These are phyloP conservation scores for Leptinotarsa lineolata DNA, from an alignment of 1,140 invertebrate species.

Conservation along the genomic window DNA sequence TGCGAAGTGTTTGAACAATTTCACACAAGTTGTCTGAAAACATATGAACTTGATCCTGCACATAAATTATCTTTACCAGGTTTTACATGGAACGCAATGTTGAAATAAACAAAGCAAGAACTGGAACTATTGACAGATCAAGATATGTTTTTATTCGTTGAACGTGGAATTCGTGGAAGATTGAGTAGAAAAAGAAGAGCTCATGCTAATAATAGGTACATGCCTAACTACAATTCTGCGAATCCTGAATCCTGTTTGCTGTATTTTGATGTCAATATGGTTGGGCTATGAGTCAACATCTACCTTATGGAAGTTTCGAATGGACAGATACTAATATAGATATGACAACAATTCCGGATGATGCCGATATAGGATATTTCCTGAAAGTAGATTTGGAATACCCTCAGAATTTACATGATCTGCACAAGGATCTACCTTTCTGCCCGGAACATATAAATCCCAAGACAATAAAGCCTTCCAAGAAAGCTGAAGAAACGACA, in stretches of 20 bases:
- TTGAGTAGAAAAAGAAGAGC: conserved; percentile 49
- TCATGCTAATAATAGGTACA: conserved; percentile 55
- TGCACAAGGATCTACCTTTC: conserved; percentile 56
- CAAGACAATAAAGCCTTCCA: background rate
- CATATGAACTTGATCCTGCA: conserved; percentile 51
- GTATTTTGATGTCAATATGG: conserved; percentile 64
- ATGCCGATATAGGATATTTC: no score
- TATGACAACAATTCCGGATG: conserved; percentile 39
- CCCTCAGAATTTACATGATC: conserved; percentile 34
- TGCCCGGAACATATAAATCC: conserved; percentile 30
- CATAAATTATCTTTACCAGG: conserved; percentile 53
- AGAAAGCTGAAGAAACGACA: conserved; percentile 39
- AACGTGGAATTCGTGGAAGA: conserved; percentile 53
- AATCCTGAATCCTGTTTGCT: conserved; percentile 51
- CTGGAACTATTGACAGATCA: conserved; percentile 51
- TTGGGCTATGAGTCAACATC: conserved; percentile 56
- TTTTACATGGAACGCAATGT: conserved; percentile 46
- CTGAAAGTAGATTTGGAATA: conserved; percentile 40
- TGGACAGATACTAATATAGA: conserved; percentile 50
- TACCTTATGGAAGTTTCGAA: conserved; percentile 57
- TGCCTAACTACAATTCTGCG: conserved; percentile 53
- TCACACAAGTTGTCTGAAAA: conserved; percentile 44
- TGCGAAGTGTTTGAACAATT: conserved; percentile 57
- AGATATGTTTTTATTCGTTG: conserved; percentile 52
- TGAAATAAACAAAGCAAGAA: conserved; percentile 45